Evolutionary conservation across 2,888 invertebrate genomes (phyloP).

Genomic region (Philonicus albiceps): DNA sequence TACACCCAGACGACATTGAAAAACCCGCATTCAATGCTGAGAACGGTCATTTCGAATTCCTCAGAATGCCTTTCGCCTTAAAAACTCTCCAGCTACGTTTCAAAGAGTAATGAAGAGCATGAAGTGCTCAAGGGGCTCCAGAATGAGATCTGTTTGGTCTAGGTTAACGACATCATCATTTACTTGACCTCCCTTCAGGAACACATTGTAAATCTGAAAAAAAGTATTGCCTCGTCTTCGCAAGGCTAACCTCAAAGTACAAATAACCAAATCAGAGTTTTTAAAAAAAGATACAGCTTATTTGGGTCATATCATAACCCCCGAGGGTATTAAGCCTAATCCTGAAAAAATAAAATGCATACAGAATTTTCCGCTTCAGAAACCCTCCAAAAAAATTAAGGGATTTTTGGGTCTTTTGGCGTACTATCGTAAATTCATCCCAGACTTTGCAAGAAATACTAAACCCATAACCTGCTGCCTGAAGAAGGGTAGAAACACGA

Average conservation of each 20-base stretch:
- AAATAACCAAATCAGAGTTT: neutral
- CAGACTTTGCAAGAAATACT: no score
- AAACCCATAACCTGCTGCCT: no score
- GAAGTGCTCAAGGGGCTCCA: neutral
- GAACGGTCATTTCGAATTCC: neutral
- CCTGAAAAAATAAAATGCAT: neutral
- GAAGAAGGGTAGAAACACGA: no score
- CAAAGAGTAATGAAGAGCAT: conserved; percentile 36
- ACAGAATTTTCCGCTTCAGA: neutral
- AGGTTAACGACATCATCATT: conserved; percentile 54
- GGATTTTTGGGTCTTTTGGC: neutral
- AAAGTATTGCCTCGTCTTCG: neutral
- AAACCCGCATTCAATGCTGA: neutral
- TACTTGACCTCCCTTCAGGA: conserved; percentile 52
- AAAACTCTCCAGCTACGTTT: conserved; percentile 32
- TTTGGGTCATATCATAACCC: neutral
- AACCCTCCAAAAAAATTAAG: neutral
- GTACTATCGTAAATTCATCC: neutral
- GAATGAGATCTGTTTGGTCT: conserved; percentile 35
- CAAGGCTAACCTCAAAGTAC: no score
- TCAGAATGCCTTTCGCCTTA: conserved; percentile 14
- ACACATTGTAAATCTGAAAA: conserved; percentile 46
- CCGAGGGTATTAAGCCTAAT: neutral
- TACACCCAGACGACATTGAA: neutral
- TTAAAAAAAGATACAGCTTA: neutral